Evolutionary conservation across 2,888 invertebrate species (phyloP).

Genomic region (Sericinus montela): DNA sequence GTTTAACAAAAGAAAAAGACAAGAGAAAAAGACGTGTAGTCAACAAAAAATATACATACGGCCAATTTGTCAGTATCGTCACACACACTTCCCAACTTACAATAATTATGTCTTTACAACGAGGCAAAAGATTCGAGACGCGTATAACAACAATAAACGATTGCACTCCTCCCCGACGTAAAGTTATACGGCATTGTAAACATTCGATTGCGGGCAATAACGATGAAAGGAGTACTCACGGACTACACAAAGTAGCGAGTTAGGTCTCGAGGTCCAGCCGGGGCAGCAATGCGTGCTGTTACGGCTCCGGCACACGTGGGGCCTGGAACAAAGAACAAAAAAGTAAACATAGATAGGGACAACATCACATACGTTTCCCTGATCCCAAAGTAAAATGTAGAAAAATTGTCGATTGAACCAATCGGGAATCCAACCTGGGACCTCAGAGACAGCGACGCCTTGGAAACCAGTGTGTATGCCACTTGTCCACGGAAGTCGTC

Average conservation of each 20-base stretch:
- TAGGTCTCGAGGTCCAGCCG: slow-evolving; percentile 88
- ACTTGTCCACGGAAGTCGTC: too few species aligned
- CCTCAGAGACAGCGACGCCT: too few species aligned
- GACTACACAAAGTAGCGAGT: slow-evolving; percentile 87
- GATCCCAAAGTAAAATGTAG: too few species aligned
- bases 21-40: too few species aligned
- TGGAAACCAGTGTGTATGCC: too few species aligned
- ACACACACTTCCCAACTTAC: too few species aligned
- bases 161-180: not conserved
- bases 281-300: slow-evolving; percentile 89
- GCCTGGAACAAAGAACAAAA: slow-evolving; percentile 82
- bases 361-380: too few species aligned
- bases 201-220: not conserved
- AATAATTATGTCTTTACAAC: not conserved
- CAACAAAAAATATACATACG: too few species aligned
- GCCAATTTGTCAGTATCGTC: too few species aligned
- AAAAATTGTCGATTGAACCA: too few species aligned
- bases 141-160: not conserved
- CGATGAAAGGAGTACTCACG: slow-evolving; percentile 82
- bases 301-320: slow-evolving; percentile 88
- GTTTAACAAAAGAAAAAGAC: too few species aligned
- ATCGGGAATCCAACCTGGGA: too few species aligned
- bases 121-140: not conserved
- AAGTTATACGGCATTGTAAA: not conserved
- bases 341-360: slow-evolving; percentile 2